Base-by-base conservation (phyloP, 2,888 invertebrate genomes). In the Thymelicus sylvestris region DNA sequence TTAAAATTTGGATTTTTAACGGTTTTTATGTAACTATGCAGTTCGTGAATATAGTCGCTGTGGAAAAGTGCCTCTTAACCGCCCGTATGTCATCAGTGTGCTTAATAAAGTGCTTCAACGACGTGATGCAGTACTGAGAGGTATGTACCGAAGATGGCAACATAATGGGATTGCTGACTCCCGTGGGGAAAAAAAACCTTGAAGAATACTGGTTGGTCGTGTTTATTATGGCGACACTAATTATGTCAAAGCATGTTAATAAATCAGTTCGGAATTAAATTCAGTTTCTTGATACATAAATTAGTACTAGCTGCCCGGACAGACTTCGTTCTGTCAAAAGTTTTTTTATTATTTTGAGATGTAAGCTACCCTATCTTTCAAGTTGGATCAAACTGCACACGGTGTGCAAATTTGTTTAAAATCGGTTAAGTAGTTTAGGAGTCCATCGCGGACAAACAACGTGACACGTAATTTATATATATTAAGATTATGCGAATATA, bases 141-240 rank as follows among this genome's bases (percentile, higher is more conserved):
- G 57, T 67, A 78, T 75, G 76, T 71, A 48, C 74, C 74, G 68
- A 73, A 78, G 73, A 76, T 73, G 76, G 74, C 52, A 66, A 72
- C 61, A 66, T 74, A 77, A 78, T 74, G 72, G 71, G 66, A 76
- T 73, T 73, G 76, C 76, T 64, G 68, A 69, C 72, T 65, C 70
- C 63, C 52, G 65, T 66, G 66, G 55, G 71, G 65, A 65, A 65
- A 68, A 65, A 70, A 68, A 70, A 65, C 41, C 19, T 61, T 24
- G 39, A 44, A 15, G 39, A 52, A n/a, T 38, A 71, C 65, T 44
- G 61, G 60, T 59, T 44, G 65, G n/a, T 24, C 70, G 65, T 60
- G 65, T 70, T 70, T 52, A 60, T 70, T 70, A 70, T 52, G 41
- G 65, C 19, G 61, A 24, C 59, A 38, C 63, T 76, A 75, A 76